Evolutionary conservation across 1,140 invertebrate genomes (phyloP).

Genomic region (Heliconius hewitsoni): DNA sequence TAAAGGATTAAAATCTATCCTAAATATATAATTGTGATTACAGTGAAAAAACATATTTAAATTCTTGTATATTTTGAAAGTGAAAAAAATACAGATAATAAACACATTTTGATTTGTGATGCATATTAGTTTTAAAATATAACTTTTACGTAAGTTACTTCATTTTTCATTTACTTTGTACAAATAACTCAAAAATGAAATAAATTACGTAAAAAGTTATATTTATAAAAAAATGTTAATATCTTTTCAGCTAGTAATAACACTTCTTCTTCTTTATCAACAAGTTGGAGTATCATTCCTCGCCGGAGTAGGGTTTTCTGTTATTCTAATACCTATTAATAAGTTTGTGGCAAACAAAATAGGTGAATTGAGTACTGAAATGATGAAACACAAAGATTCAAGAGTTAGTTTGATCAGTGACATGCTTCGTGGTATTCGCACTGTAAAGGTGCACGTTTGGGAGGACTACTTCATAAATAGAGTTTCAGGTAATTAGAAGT

Average conservation of each 20-base stretch:
- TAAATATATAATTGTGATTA: too few relatives aligned
- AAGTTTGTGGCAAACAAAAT: conserved; percentile 95
- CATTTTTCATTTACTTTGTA: too few relatives aligned
- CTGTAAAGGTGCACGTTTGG: conserved; percentile 97
- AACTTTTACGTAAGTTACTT: too few relatives aligned
- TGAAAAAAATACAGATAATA: too few relatives aligned
- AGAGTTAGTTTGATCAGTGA: conserved; percentile 95
- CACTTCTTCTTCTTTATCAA: conserved; percentile 90
- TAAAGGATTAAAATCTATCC: too few relatives aligned
- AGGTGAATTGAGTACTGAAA: conserved; percentile 90
- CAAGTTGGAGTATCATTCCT: conserved; percentile 96
- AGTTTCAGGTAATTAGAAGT: conserved; percentile 76
- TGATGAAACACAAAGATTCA: conserved; percentile 96
- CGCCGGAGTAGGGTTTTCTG: conserved; percentile 92
- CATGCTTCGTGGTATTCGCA: conserved; percentile 91
- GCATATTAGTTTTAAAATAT: too few relatives aligned
- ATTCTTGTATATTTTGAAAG: too few relatives aligned
- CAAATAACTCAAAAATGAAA: too few relatives aligned
- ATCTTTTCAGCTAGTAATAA: conserved; percentile 87
- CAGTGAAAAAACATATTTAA: too few relatives aligned
- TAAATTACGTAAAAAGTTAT: too few relatives aligned
- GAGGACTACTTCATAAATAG: conserved; percentile 91
- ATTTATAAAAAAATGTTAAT: not conserved
- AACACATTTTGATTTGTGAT: too few relatives aligned
- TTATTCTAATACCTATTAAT: conserved; percentile 97